These are phyloP conservation scores for Remorina albescens DNA, from an alignment of 2,797 vertebrate genomes.

Conservation along the genomic window DNA sequence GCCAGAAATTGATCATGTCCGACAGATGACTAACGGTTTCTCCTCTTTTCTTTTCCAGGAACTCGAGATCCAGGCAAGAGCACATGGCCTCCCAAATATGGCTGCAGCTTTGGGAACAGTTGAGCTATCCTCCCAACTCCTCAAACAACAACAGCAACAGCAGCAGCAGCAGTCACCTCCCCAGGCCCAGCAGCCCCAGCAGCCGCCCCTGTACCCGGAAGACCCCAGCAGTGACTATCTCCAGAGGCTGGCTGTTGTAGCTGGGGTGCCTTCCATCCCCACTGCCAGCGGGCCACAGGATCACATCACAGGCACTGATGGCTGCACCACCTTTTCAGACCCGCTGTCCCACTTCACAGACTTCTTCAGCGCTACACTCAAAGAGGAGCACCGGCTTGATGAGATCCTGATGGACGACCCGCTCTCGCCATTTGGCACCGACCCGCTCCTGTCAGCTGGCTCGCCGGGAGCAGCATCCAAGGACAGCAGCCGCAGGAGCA, in stretches of 20 bases:
- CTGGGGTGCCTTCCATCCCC: constrained; percentile 69
- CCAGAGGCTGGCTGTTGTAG: constrained; percentile 82
- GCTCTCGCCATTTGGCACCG: constrained; percentile 91
- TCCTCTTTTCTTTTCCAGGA: constrained; percentile 85
- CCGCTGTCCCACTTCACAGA: constrained; percentile 98
- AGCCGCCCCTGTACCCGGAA: constrained; percentile 86
- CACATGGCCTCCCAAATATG: constrained; percentile 91
- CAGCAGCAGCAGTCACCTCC: constrained; percentile 80
- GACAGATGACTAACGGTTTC: background rate
- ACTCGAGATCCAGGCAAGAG: constrained; percentile 95
- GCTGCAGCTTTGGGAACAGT: constrained; percentile 82
- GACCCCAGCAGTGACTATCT: constrained; percentile 89
- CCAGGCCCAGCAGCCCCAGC: constrained; percentile 76
- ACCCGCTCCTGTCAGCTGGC: constrained; percentile 92
- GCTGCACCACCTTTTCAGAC: constrained; percentile 92
- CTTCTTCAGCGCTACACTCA: constrained; percentile 95
- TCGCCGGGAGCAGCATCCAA: constrained; percentile 90
- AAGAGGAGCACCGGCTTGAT: constrained; percentile 93
- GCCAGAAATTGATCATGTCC: background rate
- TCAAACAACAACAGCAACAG: constrained; percentile 83
- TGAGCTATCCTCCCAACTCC: constrained; percentile 88
- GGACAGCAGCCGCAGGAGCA: constrained; percentile 94
- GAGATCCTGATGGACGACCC: constrained; percentile 91
- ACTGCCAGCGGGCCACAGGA: constrained; percentile 76
- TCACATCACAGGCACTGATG: constrained; percentile 74